phyloP scores from a whole-genome alignment of 2,113 vertebrate species.

The Cochlearius cochlearius region DNA sequence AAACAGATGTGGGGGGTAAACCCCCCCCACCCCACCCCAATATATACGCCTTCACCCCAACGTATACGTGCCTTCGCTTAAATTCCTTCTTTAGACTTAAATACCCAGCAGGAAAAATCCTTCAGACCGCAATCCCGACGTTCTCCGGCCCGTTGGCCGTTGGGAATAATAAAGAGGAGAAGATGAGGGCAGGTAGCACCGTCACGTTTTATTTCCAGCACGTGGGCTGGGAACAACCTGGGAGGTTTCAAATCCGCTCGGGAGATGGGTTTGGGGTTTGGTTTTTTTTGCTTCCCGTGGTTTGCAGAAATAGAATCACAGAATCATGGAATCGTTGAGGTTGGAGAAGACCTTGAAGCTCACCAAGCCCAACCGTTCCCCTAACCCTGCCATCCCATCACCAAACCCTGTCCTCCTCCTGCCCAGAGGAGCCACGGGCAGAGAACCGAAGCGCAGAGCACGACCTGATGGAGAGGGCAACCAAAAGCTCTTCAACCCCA shows the following conservation, averaged over 20 bases:
- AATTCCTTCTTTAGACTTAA: background rate
- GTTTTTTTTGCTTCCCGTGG: background rate
- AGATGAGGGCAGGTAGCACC: background rate
- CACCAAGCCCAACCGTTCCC: no score
- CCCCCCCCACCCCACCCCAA: no score
- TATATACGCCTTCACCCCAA: no score
- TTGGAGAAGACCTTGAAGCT: no score
- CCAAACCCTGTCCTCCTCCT: background rate
- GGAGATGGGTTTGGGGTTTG: background rate
- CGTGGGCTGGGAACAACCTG: background rate
- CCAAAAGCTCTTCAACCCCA: background rate
- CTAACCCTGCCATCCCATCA: no score
- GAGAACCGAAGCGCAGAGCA: background rate
- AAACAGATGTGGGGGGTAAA: no score
- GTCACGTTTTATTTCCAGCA: background rate
- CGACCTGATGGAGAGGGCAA: background rate
- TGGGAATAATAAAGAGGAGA: background rate
- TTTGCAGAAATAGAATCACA: background rate
- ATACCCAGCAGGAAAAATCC: background rate
- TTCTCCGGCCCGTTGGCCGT: accelerated
- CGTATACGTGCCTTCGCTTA: no score
- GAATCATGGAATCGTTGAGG: no score
- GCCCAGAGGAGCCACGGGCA: background rate
- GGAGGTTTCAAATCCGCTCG: background rate
- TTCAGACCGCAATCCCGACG: accelerated